Percentiles rank a stretch among this genome's conserved stretches.
Conservation (phyloP, 2,888 invertebrate genomes). For the Trichogramma evanescens region DNA sequence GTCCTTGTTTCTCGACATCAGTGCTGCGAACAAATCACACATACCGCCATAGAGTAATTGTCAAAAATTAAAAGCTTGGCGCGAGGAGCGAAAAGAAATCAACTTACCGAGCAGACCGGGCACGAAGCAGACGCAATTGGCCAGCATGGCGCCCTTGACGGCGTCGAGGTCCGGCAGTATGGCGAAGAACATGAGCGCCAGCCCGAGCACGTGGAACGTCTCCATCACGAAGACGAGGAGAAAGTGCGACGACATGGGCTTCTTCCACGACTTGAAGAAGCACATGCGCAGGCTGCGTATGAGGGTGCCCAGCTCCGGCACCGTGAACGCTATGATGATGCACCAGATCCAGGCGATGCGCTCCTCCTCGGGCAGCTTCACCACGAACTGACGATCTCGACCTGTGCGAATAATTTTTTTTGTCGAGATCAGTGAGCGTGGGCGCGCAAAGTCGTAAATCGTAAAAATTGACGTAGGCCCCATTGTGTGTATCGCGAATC, state of each 20-base stretch:
- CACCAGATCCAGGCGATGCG: conserved; percentile 92
- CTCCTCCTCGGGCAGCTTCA: conserved; percentile 74
- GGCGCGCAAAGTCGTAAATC: background rate
- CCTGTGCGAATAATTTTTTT: conserved; percentile 51
- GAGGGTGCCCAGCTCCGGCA: conserved; percentile 82
- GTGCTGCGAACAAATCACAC: conserved; percentile 48
- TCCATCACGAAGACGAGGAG: conserved; percentile 74
- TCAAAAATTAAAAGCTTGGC: background rate
- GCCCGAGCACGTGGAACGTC: conserved; percentile 79
- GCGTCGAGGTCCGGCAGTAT: conserved; percentile 89
- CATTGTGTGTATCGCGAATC: too few species aligned
- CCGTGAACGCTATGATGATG: conserved; percentile 74
- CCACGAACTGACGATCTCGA: conserved; percentile 79
- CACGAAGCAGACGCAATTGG: conserved; percentile 88
- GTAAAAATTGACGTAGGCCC: background rate
- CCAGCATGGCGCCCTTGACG: conserved; percentile 91
- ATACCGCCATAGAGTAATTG: background rate
- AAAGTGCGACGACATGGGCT: conserved; percentile 61
- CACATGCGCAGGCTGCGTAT: conserved; percentile 81
- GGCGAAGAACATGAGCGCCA: conserved; percentile 78
- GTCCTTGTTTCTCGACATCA: conserved; percentile 75
- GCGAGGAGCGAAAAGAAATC: background rate
- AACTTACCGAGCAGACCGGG: conserved; percentile 64
- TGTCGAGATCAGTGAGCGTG: background rate
- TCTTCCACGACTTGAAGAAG: conserved; percentile 80